Evolutionary conservation across 2,113 vertebrate species (phyloP).

Genomic region (Charadrius vociferus): DNA sequence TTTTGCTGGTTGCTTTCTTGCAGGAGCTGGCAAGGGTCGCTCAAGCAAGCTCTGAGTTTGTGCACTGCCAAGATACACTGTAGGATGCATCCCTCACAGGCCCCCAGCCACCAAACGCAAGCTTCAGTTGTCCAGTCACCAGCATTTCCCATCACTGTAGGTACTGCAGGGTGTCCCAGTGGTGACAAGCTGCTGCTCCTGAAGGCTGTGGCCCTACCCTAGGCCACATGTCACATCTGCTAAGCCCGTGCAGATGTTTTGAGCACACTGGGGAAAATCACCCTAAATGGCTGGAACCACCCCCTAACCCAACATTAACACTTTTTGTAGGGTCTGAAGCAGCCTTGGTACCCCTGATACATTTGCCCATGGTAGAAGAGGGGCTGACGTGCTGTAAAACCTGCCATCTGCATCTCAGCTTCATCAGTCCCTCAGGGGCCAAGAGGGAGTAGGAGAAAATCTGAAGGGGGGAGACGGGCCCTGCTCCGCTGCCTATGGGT

Average conservation of each 20-base stretch:
- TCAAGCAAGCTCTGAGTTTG: neutral
- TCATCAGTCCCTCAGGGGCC: neutral
- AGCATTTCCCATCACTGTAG: neutral
- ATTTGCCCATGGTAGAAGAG: neutral
- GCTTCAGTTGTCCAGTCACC: neutral
- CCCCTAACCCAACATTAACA: neutral
- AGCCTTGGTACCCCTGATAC: neutral
- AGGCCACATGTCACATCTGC: neutral
- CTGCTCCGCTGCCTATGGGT: neutral
- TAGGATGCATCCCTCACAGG: neutral
- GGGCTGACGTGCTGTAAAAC: neutral
- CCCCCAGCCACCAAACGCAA: neutral
- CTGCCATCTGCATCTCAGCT: neutral
- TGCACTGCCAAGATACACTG: neutral
- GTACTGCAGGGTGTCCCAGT: neutral
- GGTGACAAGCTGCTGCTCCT: neutral
- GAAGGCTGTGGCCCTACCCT: neutral
- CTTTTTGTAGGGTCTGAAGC: neutral
- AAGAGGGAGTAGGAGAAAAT: neutral
- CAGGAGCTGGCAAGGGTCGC: neutral
- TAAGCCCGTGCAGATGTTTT: neutral
- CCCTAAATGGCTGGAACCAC: neutral
- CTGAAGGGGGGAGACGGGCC: neutral
- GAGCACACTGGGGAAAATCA: neutral
- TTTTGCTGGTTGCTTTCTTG: neutral